Percentiles rank a stretch among this genome's conserved stretches.
phyloP scores from a whole-genome alignment of 2,797 vertebrate genomes.

The Pangasius sanitwongsei region DNA sequence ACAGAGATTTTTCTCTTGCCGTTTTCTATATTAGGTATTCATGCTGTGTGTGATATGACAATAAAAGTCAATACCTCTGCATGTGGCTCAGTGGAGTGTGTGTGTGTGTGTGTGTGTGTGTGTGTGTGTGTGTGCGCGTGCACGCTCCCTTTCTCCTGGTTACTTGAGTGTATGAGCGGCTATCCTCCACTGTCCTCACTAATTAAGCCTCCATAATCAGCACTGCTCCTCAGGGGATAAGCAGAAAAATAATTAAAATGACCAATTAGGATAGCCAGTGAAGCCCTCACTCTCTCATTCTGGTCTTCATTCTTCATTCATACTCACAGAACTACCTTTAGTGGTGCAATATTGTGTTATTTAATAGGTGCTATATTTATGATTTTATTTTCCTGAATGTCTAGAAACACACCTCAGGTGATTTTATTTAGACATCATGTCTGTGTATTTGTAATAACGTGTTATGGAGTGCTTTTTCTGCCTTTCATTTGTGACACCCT shows the following conservation, averaged over 20 bases:
- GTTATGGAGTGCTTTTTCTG: neutral
- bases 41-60: constrained; percentile 30
- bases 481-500: neutral
- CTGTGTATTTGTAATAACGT: neutral
- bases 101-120: constrained; percentile 40
- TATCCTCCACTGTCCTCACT: constrained; percentile 75
- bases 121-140: constrained; percentile 57
- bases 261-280: constrained; percentile 77
- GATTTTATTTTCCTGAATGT: neutral
- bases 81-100: neutral
- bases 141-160: constrained; percentile 26
- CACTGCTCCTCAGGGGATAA: constrained; percentile 70
- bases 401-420: neutral
- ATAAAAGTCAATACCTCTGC: constrained; percentile 25
- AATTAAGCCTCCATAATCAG: constrained; percentile 79
- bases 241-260: constrained; percentile 80
- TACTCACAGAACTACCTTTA: neutral
- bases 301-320: neutral
- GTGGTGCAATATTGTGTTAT: neutral
- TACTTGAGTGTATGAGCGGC: constrained; percentile 57
- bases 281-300: constrained; percentile 38
- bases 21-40: constrained; percentile 38
- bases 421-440: neutral
- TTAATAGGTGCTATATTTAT: neutral
- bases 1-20: constrained; percentile 9